Conservation (phyloP, 2,797 vertebrate species). For the Scolopax bukidnonensis region DNA sequence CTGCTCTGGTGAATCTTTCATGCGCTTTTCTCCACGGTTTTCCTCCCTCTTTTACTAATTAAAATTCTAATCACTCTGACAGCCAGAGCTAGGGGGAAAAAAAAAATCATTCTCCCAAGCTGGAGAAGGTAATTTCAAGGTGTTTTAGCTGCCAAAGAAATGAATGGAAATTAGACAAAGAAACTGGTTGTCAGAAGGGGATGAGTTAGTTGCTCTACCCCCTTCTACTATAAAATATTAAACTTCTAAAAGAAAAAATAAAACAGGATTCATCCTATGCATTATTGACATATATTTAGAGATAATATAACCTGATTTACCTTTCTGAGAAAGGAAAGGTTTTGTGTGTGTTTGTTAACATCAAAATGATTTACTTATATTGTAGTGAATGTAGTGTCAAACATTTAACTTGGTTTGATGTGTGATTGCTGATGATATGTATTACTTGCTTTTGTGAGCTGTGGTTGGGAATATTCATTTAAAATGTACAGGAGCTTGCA, state of each 20-base stretch:
- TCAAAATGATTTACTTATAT: conserved; percentile 47
- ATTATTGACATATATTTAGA: conserved; percentile 23
- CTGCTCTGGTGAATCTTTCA: conserved; percentile 70
- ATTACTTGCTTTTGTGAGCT: conserved; percentile 9
- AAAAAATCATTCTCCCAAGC: conserved; percentile 74
- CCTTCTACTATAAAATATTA: conserved; percentile 59
- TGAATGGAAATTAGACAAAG: conserved; percentile 78
- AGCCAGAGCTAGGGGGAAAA: conserved; percentile 43
- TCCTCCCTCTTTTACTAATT: conserved; percentile 78
- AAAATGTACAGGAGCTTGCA: conserved; percentile 39
- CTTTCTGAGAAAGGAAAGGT: conserved; percentile 1
- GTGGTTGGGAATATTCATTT: conserved; percentile 30
- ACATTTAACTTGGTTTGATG: conserved; percentile 48
- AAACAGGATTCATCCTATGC: neutral
- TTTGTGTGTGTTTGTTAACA: conserved; percentile 45
- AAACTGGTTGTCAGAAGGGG: conserved; percentile 64
- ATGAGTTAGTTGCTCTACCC: conserved; percentile 57
- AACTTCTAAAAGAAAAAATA: conserved; percentile 45
- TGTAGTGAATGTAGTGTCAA: conserved; percentile 32
- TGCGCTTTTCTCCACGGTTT: conserved; percentile 49
- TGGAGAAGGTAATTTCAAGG: conserved; percentile 84
- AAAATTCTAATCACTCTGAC: conserved; percentile 85
- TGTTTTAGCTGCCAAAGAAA: conserved; percentile 80
- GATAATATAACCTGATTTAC: conserved; percentile 34
- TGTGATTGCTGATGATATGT: conserved; percentile 21